Conservation (phyloP, 92 coral and sea anemone genomes). For the Porites lobata region DNA sequence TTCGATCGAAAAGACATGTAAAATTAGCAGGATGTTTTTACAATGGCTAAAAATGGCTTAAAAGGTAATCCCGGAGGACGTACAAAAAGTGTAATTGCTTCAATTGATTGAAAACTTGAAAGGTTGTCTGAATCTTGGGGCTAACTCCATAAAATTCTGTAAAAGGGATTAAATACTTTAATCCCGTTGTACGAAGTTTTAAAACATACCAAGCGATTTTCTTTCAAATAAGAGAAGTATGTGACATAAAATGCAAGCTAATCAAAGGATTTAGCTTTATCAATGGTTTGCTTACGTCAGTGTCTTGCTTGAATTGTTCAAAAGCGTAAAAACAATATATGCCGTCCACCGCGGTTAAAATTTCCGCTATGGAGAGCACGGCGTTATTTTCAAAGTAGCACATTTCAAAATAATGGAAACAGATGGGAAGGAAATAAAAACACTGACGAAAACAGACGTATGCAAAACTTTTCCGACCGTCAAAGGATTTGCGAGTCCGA, state of each 20-base stretch:
- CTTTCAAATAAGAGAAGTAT: not conserved
- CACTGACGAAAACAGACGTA: constrained; percentile 5
- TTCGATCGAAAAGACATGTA: constrained; percentile 6
- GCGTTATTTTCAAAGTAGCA: not conserved
- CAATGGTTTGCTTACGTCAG: constrained; percentile 45
- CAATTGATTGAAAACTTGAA: not conserved
- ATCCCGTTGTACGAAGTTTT: constrained; percentile 28
- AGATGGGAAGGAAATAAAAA: not conserved
- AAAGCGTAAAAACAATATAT: constrained; percentile 4
- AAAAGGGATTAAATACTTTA: constrained; percentile 23
- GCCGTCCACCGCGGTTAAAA: constrained; percentile 2
- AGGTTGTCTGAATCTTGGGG: constrained; percentile 10
- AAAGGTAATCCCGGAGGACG: constrained; percentile 22
- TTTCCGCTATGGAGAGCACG: constrained; percentile 14
- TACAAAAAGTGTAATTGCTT: not conserved
- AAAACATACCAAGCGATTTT: constrained; percentile 39
- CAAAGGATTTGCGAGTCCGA: constrained; percentile 14
- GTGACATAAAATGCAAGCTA: not conserved
- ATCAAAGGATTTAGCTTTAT: constrained; percentile 26
- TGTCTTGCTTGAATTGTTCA: constrained; percentile 12
- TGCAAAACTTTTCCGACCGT: not conserved
- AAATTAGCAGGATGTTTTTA: constrained; percentile 22
- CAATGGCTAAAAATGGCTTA: constrained; percentile 10
- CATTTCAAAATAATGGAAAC: constrained; percentile 8
- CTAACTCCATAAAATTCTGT: constrained; percentile 8